Base-by-base conservation (phyloP, 2,888 invertebrate genomes). In the Aporophyla lueneburgensis region DNA sequence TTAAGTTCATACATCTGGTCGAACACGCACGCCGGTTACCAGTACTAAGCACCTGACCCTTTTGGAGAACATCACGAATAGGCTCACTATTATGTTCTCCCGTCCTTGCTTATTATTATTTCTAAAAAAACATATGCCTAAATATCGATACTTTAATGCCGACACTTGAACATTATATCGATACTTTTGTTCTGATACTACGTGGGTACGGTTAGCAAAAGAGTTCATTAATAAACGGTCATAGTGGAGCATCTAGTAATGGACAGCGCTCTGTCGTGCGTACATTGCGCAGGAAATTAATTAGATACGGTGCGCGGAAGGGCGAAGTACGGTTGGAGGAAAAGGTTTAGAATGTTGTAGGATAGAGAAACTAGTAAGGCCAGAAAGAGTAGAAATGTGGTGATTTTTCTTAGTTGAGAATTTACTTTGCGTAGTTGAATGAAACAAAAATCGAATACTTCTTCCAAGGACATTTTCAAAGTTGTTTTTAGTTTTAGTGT, bases 281-380 rank as follows among this genome's bases (percentile, higher is more conserved):
- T 76, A 74, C 77, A 84, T 81, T 79, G 81, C 87, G 79, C 76
- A 90, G 90, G 92, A 93, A 94, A 94, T 93, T 94, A 94, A 94
- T 94, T 93, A 94, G 92, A 90, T 90, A 93, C 91, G 92, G 91
- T 89, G 87, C 76, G 81, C 79, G 87, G 80, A 82, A 80, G 80
- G 76, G 78, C 78, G 76, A 46, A 51, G 87, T 88, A 88, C 76
- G 62, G 87, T 87, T 62, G 53, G 79, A 56, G 10, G 0, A 71
- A 72, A 69, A 74, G 73, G 61, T n/a, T n/a, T 56, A 66, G 12
- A 49, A 65, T 59, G 9, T 40, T 54, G 46, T 54, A 10, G 51
- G 54, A 12, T 46, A 16, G 5, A 65, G 19, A 9, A n/a, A 6
- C 21, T 16, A 0, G 74, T 63, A 65, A 5, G 27, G 58, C 69